phyloP scores from a whole-genome alignment of 2,113 vertebrate species.

The Phocoena sinus region DNA sequence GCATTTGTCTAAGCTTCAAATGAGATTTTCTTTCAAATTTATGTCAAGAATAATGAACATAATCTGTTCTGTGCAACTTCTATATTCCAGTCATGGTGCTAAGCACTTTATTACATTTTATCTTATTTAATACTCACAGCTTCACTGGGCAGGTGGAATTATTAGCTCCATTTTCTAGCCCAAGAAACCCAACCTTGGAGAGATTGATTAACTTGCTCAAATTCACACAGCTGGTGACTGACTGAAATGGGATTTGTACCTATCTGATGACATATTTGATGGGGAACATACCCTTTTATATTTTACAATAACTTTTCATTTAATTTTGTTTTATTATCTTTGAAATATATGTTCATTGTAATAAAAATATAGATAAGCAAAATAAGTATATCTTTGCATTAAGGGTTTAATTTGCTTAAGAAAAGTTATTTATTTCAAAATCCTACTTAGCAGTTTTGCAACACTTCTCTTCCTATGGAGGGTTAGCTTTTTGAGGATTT shows the following conservation, averaged over 20 bases:
- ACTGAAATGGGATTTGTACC: background rate
- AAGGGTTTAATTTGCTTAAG: background rate
- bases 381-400: background rate
- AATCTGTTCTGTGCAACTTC: background rate
- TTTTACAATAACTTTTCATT: background rate
- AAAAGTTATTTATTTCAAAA: background rate
- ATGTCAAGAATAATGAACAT: background rate
- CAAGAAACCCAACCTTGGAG: background rate
- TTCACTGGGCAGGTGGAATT: background rate
- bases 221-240: background rate
- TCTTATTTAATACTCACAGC: background rate
- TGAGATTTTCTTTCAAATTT: background rate
- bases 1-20: background rate
- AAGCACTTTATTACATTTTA: background rate
- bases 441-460: background rate
- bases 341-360: background rate
- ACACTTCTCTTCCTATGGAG: background rate
- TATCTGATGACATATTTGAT: background rate
- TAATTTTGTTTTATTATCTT: background rate
- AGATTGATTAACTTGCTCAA: background rate
- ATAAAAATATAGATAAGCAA: background rate
- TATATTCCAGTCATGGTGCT: background rate
- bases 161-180: background rate
- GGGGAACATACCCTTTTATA: background rate
- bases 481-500: background rate